Evolutionary conservation across 1,140 invertebrate genomes (phyloP), one percentile per base, ranked within the genome.

Genomic region (Saxidomus purpurata): DNA sequence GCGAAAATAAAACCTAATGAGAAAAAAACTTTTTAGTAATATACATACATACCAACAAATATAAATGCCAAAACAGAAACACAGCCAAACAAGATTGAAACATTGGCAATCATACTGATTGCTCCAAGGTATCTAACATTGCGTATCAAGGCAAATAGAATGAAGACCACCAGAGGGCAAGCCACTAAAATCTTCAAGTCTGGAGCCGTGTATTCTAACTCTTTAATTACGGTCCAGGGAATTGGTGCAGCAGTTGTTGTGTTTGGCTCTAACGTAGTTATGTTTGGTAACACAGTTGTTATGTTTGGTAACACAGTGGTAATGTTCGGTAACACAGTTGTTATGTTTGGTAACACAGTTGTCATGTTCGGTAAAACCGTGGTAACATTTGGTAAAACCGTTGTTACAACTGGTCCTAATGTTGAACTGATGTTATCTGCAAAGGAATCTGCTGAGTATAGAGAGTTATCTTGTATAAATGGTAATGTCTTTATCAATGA

Each of bases 41-140:
- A 22, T 9, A 59, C 25, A 71, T 4, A 79, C 76, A 59, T 36
- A 79, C 76, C 76, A 40, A 79, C 55, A 59, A 93, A 28, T 9
- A 95, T 69, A 76, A 92, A 95, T 2, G 84, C 63, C 22, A 95
- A 82, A 0, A 95, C 92, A 28, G 93, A 90, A 15, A 93, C 87
- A 89, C 92, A 94, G 59, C 95, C 95, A 61, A 93, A 74, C n/a
- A 94, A 89, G 59, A 95, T 94, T 63, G 94, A 93, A 0, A 94
- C 13, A 88, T 95, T 93, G 22, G 95, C 95, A 1, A 92, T 34
- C 0, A 93, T 80, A 84, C 94, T 95, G 59, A 95, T 91, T 13
- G 84, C 83, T 38, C 93, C 93, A 28, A 95, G 59, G 40, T 93
- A 92, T 22, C 95, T 91, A 4, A 95, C 85, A 69, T 90, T 93